Evolutionary conservation across 2,888 invertebrate species (phyloP), one percentile per base, ranked within the genome.

Genomic region (Aphodius sticticus): DNA sequence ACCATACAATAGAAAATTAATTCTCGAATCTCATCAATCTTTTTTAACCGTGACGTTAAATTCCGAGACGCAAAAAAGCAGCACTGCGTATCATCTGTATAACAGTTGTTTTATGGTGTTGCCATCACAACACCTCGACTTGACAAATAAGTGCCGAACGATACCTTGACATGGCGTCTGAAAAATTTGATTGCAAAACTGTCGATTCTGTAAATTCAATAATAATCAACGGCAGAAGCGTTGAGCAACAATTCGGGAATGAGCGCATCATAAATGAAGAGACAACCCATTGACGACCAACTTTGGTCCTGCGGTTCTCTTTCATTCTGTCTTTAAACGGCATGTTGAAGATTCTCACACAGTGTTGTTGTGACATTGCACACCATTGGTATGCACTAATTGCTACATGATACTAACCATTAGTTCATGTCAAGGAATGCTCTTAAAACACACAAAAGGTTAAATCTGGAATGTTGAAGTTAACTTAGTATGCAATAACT

Each of bases 71-170:
- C 26, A 53, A 53, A 53, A 12, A 53, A 53, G 9, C 53, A 53
- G 53, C 9, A 9, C 7, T 12, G 12, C 12, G 53, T 7, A 53
- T 53, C 53, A 12, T 53, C 53, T 53, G 12, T 9, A 53, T 53
- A 53, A 12, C 7, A 53, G 53, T 53, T 53, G 53, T 53, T 53
- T 53, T 53, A 53, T 53, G 12, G 53, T 12, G 53, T 53, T 53
- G 53, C 53, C 53, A 53, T 53, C 53, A 53, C 53, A 53, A 53
- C 53, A 53, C 53, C 12, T 53, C 53, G 53, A 9, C 53, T 7
- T 53, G 53, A 53, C 53, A 53, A 53, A 53, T 53, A 53, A 53
- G 53, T 53, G 53, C 53, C 53, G 53, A 53, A 53, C 53, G 53
- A 53, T 53, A 53, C 53, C 53, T 53, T 53, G 53, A 53, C 53